Evolutionary conservation across 2,888 invertebrate species (phyloP).

Genomic region (Therioaphis trifolii): DNA sequence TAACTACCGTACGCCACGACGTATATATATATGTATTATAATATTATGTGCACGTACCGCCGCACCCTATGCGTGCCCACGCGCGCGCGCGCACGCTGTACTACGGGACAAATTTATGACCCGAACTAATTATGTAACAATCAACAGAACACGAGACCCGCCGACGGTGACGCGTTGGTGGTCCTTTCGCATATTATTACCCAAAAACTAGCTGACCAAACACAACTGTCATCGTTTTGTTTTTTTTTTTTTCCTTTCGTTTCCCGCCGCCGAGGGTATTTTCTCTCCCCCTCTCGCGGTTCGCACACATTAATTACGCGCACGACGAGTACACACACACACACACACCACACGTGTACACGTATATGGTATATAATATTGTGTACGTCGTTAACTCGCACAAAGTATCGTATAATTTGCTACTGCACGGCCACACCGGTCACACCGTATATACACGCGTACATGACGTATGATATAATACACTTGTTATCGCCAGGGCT

Average conservation of each 20-base stretch:
- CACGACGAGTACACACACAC: background rate
- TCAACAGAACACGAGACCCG: conserved; percentile 63
- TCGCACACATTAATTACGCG: background rate
- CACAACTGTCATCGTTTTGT: conserved; percentile 34
- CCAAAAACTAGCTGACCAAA: background rate
- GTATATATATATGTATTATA: too few species aligned
- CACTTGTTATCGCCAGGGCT: too few species aligned
- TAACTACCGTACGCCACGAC: background rate
- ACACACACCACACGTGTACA: background rate
- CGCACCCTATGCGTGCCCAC: too few species aligned
- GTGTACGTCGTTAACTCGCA: too few species aligned
- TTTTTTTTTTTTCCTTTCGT: background rate
- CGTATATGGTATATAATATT: too few species aligned
- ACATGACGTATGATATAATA: too few species aligned
- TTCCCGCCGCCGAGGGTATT: background rate
- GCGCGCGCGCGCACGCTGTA: background rate
- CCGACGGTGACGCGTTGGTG: conserved; percentile 24
- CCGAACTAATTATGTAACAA: conserved; percentile 65
- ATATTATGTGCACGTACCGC: background rate
- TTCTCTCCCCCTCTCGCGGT: background rate
- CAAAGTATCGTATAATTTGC: too few species aligned
- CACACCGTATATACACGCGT: too few species aligned
- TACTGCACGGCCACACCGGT: too few species aligned
- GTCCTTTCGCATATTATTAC: conserved; percentile 22
- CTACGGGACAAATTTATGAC: conserved; percentile 61